Evolutionary conservation across 2,113 vertebrate genomes (phyloP), one percentile per base, ranked within the genome.

Genomic region (Microcebus ravelobensis): DNA sequence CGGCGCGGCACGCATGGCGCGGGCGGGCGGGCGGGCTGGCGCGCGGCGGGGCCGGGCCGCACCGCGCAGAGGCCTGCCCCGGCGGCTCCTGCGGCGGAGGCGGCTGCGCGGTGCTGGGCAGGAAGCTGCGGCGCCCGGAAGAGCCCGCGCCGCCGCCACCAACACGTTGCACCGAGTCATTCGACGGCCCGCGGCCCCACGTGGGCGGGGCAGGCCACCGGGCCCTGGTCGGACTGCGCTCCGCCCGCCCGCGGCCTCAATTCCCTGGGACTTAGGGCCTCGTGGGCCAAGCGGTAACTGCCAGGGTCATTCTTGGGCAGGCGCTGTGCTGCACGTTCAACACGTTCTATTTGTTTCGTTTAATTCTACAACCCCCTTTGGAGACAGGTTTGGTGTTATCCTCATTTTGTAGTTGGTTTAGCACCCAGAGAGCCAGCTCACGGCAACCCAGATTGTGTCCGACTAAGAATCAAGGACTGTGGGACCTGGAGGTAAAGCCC

Each of bases 51-150:
- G 68, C 76, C 65, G 12, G 59, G 31, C 90, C 83, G 91, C 85
- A 25, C 50, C 1, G 42, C 94, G 50, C 93, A 0, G 42, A 45
- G 88, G 94, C 94, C 76, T 87, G 86, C 52, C 5, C 45, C 45
- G 12, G 36, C 36, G 36, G 21, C 57, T 87, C 90, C 92, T 50
- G 95, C 88, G 67, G 88, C 71, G 12, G 31, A 68, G 95, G 97
- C 76, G 91, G 89, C 95, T 96, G 97, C 97, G 96, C 96, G 93
- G 71, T 31, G 94, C 93, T 67, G 4, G 79, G 97, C 97, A 96
- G 97, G 97, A 97, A 98, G 87, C 97, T 52, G 96, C 95, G 83
- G 96, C 91, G 96, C 96, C 97, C 97, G 97, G 97, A 98, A 98
- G 97, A 96, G 91, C 96, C 96, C 61, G 81, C 96, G 85, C 93